Evolutionary conservation across 2,797 vertebrate species (phyloP).

Genomic region (Emys orbicularis): DNA sequence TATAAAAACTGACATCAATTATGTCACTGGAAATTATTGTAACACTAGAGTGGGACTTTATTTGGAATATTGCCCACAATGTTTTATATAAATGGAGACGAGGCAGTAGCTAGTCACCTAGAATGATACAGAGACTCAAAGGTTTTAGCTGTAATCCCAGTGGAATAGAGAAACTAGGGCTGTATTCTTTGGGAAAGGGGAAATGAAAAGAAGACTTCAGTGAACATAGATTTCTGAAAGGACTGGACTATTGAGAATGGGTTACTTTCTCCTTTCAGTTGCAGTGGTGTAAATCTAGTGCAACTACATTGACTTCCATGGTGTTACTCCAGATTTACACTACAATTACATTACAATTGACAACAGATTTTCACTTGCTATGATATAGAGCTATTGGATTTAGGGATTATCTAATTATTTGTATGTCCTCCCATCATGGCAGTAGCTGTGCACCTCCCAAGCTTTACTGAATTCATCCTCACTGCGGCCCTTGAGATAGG

Average conservation of each 20-base stretch:
- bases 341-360: background rate
- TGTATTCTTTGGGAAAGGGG: conserved; percentile 39
- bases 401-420: background rate
- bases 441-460: background rate
- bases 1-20: background rate
- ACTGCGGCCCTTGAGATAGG: background rate
- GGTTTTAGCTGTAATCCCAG: conserved; percentile 45
- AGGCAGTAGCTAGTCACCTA: conserved; percentile 41
- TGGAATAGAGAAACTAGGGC: conserved; percentile 27
- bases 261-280: background rate
- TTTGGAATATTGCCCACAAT: background rate
- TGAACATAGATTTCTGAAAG: conserved; percentile 14
- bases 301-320: background rate
- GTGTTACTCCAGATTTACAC: background rate
- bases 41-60: background rate
- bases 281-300: background rate
- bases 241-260: background rate
- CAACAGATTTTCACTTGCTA: background rate
- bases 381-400: background rate
- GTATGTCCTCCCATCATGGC: background rate
- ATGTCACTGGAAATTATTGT: background rate
- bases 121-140: conserved; percentile 41
- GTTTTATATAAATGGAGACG: conserved; percentile 19
- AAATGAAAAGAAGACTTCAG: background rate
- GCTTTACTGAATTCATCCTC: background rate